Percentiles rank a stretch among this genome's conserved stretches.
Conservation (phyloP, 2,888 invertebrate genomes). For the Autographa gamma region DNA sequence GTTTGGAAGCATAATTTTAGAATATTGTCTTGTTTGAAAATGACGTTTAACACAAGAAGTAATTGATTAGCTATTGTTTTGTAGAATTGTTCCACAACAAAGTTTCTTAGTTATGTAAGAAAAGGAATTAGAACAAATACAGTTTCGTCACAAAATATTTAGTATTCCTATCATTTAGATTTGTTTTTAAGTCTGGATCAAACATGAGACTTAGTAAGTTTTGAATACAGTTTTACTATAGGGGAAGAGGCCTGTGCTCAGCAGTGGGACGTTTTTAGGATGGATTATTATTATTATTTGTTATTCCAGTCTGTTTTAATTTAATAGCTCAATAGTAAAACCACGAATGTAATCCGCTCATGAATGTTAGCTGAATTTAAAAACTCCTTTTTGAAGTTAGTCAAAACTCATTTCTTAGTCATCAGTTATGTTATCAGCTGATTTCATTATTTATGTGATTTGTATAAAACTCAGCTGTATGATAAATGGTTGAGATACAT, state of each 20-base stretch:
- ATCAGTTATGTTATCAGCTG: constrained; percentile 14
- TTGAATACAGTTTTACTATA: too few relatives aligned
- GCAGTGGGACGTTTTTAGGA: too few relatives aligned
- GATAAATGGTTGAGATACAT: constrained; percentile 52
- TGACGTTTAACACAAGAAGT: constrained; percentile 8
- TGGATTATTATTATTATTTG: too few relatives aligned
- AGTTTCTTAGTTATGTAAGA: constrained; percentile 27
- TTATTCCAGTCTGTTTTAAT: background rate
- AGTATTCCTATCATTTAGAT: constrained; percentile 19
- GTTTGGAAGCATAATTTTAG: constrained; percentile 43
- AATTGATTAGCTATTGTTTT: constrained; percentile 27
- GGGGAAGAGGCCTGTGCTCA: too few relatives aligned
- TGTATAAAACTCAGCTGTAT: constrained; percentile 24
- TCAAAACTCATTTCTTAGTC: constrained; percentile 3
- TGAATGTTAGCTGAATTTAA: too few relatives aligned
- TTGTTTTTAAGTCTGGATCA: constrained; percentile 7
- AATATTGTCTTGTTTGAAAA: constrained; percentile 5
- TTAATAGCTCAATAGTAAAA: background rate
- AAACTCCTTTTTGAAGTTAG: too few relatives aligned
- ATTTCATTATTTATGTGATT: constrained; percentile 24
- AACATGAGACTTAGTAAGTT: too few relatives aligned
- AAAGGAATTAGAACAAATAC: constrained; percentile 16
- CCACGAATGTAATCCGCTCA: too few relatives aligned
- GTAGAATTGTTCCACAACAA: constrained; percentile 21
- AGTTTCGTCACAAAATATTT: constrained; percentile 8